Percentiles rank a stretch among this genome's conserved stretches.
phyloP scores from a whole-genome alignment of 2,888 invertebrate genomes.

The Dorcus hopei region DNA sequence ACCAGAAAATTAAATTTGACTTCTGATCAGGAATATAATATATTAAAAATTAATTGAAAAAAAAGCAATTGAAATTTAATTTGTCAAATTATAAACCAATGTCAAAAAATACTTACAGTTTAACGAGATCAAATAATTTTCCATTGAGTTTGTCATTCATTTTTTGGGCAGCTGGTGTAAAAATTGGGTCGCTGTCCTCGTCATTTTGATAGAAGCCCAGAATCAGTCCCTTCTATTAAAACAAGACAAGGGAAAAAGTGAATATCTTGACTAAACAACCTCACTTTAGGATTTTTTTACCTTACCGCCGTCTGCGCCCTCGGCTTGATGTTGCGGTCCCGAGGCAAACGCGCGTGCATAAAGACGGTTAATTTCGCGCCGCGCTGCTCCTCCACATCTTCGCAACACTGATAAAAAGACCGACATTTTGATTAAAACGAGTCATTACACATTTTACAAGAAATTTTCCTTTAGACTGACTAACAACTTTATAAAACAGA shows the following conservation, averaged over 20 bases:
- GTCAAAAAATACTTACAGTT: conserved; percentile 46
- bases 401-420: conserved; percentile 24
- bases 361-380: not conserved
- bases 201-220: conserved; percentile 54
- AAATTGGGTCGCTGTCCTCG: conserved; percentile 46
- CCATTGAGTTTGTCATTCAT: conserved; percentile 54
- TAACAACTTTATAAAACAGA: conserved; percentile 21
- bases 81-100: too few relatives aligned
- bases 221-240: conserved; percentile 55
- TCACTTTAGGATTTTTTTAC: too few relatives aligned
- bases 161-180: conserved; percentile 53
- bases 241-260: not conserved
- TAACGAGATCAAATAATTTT: conserved; percentile 52
- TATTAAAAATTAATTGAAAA: too few relatives aligned
- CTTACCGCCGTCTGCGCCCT: conserved; percentile 6
- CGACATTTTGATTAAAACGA: conserved; percentile 26
- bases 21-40: too few relatives aligned
- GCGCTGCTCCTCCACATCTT: conserved; percentile 6
- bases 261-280: too few relatives aligned
- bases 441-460: conserved; percentile 29
- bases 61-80: too few relatives aligned
- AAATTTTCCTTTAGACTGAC: conserved; percentile 29
- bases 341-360: too few relatives aligned
- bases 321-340: not conserved
- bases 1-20: too few relatives aligned